Evolutionary conservation across 2,797 vertebrate species (phyloP).

Genomic region (Urophycis tenuis): DNA sequence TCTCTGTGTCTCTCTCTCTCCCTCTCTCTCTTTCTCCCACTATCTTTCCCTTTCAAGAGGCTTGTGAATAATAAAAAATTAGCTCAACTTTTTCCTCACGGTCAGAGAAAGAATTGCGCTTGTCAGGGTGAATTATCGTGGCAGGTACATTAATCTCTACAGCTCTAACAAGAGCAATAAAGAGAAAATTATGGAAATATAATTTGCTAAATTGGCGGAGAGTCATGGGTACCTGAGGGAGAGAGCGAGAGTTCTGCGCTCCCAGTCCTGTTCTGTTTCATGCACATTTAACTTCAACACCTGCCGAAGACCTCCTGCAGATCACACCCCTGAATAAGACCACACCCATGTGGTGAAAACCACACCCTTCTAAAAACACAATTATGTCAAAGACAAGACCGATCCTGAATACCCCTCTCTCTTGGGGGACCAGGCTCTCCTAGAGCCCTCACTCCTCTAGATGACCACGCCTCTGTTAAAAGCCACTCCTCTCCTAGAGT

Average conservation of each 20-base stretch:
- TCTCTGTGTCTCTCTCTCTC: background rate
- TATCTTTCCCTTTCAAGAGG: too few species aligned
- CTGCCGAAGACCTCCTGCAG: conserved; percentile 26
- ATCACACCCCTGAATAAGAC: background rate
- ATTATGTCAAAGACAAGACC: background rate
- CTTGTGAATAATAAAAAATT: too few species aligned
- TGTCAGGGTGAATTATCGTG: conserved; percentile 48
- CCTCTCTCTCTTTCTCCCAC: conserved; percentile 12
- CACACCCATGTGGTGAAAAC: background rate
- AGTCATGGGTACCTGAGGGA: conserved; percentile 50
- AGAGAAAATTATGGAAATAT: conserved; percentile 63
- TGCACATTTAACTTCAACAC: conserved; percentile 16
- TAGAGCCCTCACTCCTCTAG: too few species aligned
- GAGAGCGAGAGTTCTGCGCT: background rate
- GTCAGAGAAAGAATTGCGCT: conserved; percentile 35
- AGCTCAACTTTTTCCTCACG: conserved; percentile 27
- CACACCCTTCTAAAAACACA: background rate
- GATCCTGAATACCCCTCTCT: background rate
- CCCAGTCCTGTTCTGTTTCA: conserved; percentile 17
- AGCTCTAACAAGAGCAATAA: conserved; percentile 63
- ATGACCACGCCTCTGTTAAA: too few species aligned
- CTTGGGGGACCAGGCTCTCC: background rate
- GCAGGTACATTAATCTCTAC: conserved; percentile 62
- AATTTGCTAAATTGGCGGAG: conserved; percentile 61
- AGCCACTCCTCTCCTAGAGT: too few species aligned